A percentile compares a stretch with the other conserved stretches of the same genome.
Conservation (phyloP, 64 coral and sea anemone genomes). For the Hydrozoanthus tunicans region DNA sequence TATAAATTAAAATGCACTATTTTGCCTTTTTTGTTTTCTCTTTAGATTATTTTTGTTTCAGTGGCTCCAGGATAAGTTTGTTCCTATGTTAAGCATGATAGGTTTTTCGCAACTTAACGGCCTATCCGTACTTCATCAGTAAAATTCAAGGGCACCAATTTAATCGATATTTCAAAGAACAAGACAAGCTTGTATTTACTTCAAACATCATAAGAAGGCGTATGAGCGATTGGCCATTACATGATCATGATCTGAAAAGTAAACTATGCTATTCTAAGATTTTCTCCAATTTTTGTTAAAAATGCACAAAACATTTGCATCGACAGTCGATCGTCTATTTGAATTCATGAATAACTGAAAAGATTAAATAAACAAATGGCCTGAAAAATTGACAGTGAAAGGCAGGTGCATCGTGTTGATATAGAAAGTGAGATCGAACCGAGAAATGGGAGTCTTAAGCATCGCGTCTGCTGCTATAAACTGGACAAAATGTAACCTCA, state of each 20-base stretch:
- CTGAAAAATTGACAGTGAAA: constrained; percentile 3
- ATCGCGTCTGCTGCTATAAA: neutral
- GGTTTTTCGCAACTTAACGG: too few relatives aligned
- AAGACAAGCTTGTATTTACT: too few relatives aligned
- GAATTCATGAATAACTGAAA: constrained; percentile 15
- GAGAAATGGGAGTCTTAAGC: constrained; percentile 8
- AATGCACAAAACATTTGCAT: neutral
- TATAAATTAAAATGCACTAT: too few relatives aligned
- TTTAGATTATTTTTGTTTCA: too few relatives aligned
- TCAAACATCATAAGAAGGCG: neutral
- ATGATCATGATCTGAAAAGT: too few relatives aligned
- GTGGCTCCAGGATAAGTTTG: neutral
- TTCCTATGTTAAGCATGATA: too few relatives aligned
- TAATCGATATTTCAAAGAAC: neutral
- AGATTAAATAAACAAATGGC: constrained; percentile 1
- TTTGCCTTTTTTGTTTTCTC: too few relatives aligned
- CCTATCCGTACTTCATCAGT: too few relatives aligned
- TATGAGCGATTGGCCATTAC: too few relatives aligned
- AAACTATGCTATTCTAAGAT: too few relatives aligned
- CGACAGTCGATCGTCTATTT: neutral
- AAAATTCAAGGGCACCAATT: neutral
- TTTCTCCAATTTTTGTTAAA: too few relatives aligned
- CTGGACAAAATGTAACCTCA: neutral
- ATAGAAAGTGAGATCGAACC: neutral
- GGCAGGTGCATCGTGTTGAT: constrained; percentile 27